These are phyloP conservation scores for Neuroscelio doddi DNA, from an alignment of 2,888 invertebrate species.

Conservation along the genomic window DNA sequence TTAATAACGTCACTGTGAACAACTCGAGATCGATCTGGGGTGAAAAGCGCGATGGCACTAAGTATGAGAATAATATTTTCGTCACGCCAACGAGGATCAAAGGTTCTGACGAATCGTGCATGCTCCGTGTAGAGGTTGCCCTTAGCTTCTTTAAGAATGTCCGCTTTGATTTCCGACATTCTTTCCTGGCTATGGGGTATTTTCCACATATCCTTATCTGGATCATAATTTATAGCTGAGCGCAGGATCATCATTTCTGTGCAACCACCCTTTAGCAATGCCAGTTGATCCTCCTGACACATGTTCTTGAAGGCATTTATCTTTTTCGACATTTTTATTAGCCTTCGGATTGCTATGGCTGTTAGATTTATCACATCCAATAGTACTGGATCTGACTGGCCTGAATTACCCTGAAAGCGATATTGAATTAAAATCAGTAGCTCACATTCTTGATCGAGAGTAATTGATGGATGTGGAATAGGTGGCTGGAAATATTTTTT, in stretches of 20 bases:
- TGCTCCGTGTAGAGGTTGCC: slow-evolving; percentile 92
- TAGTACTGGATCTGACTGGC: slow-evolving; percentile 78
- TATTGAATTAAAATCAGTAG: background rate
- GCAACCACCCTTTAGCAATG: slow-evolving; percentile 91
- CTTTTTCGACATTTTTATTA: slow-evolving; percentile 89
- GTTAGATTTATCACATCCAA: slow-evolving; percentile 92
- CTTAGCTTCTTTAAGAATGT: slow-evolving; percentile 91
- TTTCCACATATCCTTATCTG: slow-evolving; percentile 92
- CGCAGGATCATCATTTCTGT: slow-evolving; percentile 97
- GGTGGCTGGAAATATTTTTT: too few species aligned
- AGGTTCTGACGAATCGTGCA: slow-evolving; percentile 87
- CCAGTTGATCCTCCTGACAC: slow-evolving; percentile 95
- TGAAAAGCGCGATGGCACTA: slow-evolving; percentile 92
- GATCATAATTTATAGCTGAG: slow-evolving; percentile 93
- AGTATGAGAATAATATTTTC: slow-evolving; percentile 92
- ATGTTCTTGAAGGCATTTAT: slow-evolving; percentile 93
- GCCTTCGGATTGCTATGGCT: slow-evolving; percentile 90
- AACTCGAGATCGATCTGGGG: slow-evolving; percentile 85
- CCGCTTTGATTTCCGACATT: slow-evolving; percentile 86
- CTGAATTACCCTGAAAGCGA: slow-evolving; percentile 60
- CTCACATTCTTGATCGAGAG: too few species aligned
- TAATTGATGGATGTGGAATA: too few species aligned
- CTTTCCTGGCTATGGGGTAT: slow-evolving; percentile 86
- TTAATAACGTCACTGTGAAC: slow-evolving; percentile 89
- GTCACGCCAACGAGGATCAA: slow-evolving; percentile 91